Evolutionary conservation across 2,888 invertebrate species (phyloP).

Genomic region (Hirtodrosophila trivittata): DNA sequence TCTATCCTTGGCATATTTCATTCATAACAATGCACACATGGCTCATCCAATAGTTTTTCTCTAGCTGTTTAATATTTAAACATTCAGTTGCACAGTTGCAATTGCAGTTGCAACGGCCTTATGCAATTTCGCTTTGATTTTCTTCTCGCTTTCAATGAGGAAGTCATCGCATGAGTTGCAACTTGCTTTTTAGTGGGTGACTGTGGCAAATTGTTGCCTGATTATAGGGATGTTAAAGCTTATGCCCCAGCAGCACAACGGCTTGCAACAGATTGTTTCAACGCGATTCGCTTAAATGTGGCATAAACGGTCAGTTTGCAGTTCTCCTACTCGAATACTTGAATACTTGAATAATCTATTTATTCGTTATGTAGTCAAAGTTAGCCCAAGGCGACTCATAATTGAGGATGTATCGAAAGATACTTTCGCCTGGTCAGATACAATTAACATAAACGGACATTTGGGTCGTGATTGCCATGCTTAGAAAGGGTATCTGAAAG

Average conservation of each 20-base stretch:
- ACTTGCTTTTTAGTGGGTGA: slow-evolving; percentile 64
- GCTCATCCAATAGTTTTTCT: slow-evolving; percentile 51
- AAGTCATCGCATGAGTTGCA: slow-evolving; percentile 38
- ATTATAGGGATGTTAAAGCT: slow-evolving; percentile 59
- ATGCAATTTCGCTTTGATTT: slow-evolving; percentile 58
- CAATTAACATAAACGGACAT: slow-evolving; percentile 11
- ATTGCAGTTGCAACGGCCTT: slow-evolving; percentile 43
- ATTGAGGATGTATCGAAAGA: slow-evolving; percentile 21
- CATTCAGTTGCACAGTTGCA: slow-evolving; percentile 41
- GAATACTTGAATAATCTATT: neutral
- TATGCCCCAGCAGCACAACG: slow-evolving; percentile 29
- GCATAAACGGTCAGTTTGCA: slow-evolving; percentile 38
- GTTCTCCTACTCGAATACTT: no score
- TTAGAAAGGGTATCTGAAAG: neutral
- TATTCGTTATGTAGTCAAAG: slow-evolving; percentile 14
- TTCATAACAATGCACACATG: slow-evolving; percentile 62
- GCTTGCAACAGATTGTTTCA: slow-evolving; percentile 11
- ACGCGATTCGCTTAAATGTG: slow-evolving; percentile 47
- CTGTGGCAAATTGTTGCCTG: slow-evolving; percentile 68
- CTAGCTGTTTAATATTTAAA: slow-evolving; percentile 22
- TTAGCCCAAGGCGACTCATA: slow-evolving; percentile 6
- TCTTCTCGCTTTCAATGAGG: slow-evolving; percentile 61
- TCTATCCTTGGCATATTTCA: no score
- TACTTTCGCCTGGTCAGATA: slow-evolving; percentile 25
- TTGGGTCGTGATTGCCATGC: neutral